Evolutionary conservation across 2,888 invertebrate genomes (phyloP), one percentile per base, ranked within the genome.

Genomic region (Nasonovia ribisnigri): DNA sequence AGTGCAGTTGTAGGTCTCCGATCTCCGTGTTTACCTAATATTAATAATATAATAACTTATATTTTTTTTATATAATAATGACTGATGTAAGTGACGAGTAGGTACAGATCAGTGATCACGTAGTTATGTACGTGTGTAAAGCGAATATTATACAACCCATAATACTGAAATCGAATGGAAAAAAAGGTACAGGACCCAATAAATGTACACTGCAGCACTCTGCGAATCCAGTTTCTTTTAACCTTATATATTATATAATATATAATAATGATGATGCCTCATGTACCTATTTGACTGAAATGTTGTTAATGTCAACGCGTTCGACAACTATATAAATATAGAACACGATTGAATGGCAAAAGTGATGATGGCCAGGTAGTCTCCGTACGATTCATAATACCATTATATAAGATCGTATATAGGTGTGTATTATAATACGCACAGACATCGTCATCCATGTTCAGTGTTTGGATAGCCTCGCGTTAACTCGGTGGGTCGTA

Each of bases 351-450:
- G 16, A n/a, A 90, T 43, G 29, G 60, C n/a, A 67, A 67, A 67
- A 67, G 16, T 16, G 67, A 67, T n/a, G 67, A n/a, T 67, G 67
- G 67, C 36, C 67, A 67, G 89, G 89, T 90, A 90, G 67, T 67
- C 20, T 67, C 36, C 67, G 6, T n/a, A n/a, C 67, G n/a, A 67
- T 67, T n/a, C 67, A 67, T 67, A 67, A 67, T 36, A 36, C n/a
- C 6, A 67, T 67, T 67, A 46, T 46, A 46, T 46, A 46, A 46
- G 46, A 46, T 46, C 46, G 11, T 46, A 46, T 36, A 36, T 36
- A n/a, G 16, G 16, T 20, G 16, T n/a, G 16, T 29, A 29, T 54
- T 54, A 54, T 54, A 54, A 36, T 36, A 46, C 36, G 60, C n/a
- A 90, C 67, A 67, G 29, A 48, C 29, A 57, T 88, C 42, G 36